These are phyloP conservation scores for Leptoclinus maculatus DNA, from an alignment of 2,797 vertebrate species.

Conservation along the genomic window DNA sequence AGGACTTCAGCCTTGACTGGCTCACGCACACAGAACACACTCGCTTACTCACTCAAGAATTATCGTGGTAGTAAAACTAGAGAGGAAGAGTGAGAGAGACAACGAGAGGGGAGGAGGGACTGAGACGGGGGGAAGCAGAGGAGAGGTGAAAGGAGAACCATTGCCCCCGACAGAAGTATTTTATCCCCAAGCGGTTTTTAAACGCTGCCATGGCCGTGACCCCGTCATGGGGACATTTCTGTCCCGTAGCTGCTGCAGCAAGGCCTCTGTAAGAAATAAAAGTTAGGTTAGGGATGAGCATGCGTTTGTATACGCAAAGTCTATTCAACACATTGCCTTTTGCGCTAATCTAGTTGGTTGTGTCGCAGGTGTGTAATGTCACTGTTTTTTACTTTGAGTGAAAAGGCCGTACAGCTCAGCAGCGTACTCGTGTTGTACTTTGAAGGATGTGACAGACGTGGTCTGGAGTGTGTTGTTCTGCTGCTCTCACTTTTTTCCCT, in stretches of 20 bases:
- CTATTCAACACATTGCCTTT: neutral
- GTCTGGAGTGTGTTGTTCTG: constrained; percentile 51
- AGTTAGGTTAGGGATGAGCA: constrained; percentile 13
- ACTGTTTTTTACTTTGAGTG: constrained; percentile 17
- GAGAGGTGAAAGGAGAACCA: constrained; percentile 36
- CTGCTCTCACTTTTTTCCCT: constrained; percentile 50
- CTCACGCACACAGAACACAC: constrained; percentile 70
- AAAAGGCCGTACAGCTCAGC: constrained; percentile 13
- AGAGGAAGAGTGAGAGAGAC: constrained; percentile 41
- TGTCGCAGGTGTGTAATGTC: constrained; percentile 13
- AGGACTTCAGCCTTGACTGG: constrained; percentile 61
- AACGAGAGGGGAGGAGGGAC: constrained; percentile 36
- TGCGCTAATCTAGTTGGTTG: neutral
- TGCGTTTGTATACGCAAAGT: neutral
- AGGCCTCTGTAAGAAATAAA: constrained; percentile 4
- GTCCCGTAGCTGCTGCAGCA: constrained; percentile 18
- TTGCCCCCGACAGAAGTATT: constrained; percentile 55
- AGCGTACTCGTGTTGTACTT: constrained; percentile 36
- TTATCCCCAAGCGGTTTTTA: constrained; percentile 59
- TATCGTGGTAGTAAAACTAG: constrained; percentile 70
- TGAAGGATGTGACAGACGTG: constrained; percentile 59
- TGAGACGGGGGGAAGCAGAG: constrained; percentile 33
- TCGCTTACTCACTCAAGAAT: constrained; percentile 68
- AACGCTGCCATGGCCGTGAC: constrained; percentile 62
- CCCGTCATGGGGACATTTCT: constrained; percentile 64